A percentile compares a stretch with the other conserved stretches of the same genome.
Conservation (phyloP, 2,113 vertebrate genomes). For the Otus sunia region DNA sequence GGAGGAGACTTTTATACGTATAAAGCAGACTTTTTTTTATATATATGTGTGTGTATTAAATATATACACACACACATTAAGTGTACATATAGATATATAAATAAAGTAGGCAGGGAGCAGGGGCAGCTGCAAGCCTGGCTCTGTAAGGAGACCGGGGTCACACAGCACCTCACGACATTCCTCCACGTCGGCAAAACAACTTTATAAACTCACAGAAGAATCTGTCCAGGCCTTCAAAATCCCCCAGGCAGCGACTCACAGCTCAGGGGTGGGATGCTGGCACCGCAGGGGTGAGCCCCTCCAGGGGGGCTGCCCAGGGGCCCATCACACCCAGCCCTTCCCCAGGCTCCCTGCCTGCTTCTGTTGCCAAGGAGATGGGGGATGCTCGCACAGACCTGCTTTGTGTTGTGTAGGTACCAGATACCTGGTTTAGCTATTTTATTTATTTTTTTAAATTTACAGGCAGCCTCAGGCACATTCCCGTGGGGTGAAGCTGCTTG, state of each 20-base stretch:
- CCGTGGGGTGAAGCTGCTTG: background rate
- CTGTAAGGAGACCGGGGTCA: fast-evolving
- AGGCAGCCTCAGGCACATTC: background rate
- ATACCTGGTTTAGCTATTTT: background rate
- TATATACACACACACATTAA: background rate
- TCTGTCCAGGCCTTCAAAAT: background rate
- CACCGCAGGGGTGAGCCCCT: background rate
- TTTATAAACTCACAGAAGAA: background rate
- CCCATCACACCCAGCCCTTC: background rate
- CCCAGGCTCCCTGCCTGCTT: background rate
- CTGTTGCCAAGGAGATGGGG: background rate
- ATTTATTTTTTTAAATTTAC: background rate
- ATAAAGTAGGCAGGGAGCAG: background rate
- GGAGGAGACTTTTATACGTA: background rate
- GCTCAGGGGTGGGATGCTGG: background rate
- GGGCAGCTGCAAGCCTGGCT: background rate
- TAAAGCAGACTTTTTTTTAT: background rate
- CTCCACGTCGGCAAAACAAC: fast-evolving
- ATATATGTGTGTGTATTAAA: background rate
- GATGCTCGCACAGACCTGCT: background rate
- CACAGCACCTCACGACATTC: background rate
- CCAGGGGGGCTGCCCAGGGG: fast-evolving
- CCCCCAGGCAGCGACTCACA: background rate
- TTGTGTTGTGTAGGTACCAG: background rate
- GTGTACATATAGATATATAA: fast-evolving